phyloP scores from a whole-genome alignment of 2,797 vertebrate genomes.

The Microctenopoma stevenorrisi region DNA sequence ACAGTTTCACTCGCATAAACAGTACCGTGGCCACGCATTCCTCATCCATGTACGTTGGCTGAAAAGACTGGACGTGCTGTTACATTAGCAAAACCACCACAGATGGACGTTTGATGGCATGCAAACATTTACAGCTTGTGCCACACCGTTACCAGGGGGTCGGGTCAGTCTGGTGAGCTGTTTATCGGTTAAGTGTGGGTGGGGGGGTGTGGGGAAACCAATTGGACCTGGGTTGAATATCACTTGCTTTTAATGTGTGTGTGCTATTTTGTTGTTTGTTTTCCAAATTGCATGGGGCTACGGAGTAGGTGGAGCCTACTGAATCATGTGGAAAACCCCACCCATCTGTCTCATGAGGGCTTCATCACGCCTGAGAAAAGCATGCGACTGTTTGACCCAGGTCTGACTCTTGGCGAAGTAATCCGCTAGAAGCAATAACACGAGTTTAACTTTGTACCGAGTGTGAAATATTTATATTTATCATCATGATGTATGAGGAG shows the following conservation, averaged over 20 bases:
- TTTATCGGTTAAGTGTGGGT: conserved; percentile 62
- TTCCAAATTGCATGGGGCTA: neutral
- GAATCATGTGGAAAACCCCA: conserved; percentile 22
- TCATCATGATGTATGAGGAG: conserved; percentile 47
- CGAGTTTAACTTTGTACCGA: conserved; percentile 72
- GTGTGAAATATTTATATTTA: conserved; percentile 75
- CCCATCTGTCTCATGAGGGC: conserved; percentile 42
- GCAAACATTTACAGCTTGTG: conserved; percentile 56
- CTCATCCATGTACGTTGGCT: conserved; percentile 43
- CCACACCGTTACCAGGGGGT: conserved; percentile 55
- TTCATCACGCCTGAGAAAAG: conserved; percentile 40
- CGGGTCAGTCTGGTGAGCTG: conserved; percentile 50
- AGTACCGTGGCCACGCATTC: conserved; percentile 41
- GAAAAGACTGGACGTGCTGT: conserved; percentile 60
- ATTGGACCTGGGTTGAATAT: conserved; percentile 36
- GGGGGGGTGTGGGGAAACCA: conserved; percentile 8
- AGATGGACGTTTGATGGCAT: conserved; percentile 23
- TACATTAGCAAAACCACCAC: conserved; percentile 48
- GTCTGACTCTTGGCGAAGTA: conserved; percentile 49
- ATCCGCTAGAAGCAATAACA: conserved; percentile 82
- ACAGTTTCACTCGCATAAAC: conserved; percentile 20
- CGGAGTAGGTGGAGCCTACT: conserved; percentile 29
- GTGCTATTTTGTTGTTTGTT: neutral
- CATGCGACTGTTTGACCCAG: conserved; percentile 44
- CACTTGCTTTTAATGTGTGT: neutral